phyloP scores from a whole-genome alignment of 2,113 vertebrate genomes.

The Tyto alba region DNA sequence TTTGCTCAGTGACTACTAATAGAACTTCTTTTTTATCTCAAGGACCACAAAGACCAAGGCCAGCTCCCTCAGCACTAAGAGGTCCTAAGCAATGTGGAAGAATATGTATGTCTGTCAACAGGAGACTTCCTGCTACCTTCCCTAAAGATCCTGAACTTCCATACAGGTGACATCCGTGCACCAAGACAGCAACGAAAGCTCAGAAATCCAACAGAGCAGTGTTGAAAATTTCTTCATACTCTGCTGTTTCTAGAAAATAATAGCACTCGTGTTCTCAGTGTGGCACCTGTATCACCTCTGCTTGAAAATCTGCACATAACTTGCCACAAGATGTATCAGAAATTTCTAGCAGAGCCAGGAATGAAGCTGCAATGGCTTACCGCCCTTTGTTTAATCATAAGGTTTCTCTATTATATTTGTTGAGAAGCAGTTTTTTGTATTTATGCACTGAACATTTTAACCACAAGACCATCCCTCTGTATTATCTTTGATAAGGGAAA shows the following conservation, averaged over 20 bases:
- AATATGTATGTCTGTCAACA: background rate
- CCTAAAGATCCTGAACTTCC: background rate
- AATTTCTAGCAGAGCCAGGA: background rate
- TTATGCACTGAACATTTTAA: constrained; percentile 14
- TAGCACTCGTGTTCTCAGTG: background rate
- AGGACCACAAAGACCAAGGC: background rate
- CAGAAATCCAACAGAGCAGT: background rate
- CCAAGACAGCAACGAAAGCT: background rate
- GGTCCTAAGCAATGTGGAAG: background rate
- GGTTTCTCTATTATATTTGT: background rate
- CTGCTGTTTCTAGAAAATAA: background rate
- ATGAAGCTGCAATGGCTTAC: background rate
- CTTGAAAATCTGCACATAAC: background rate
- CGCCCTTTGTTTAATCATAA: background rate
- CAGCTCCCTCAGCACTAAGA: background rate
- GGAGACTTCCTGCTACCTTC: background rate
- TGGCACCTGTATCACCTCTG: background rate
- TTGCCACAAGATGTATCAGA: background rate
- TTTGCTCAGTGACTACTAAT: background rate
- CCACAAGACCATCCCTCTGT: background rate
- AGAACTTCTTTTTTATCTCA: background rate
- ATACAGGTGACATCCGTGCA: background rate
- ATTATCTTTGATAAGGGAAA: constrained; percentile 43
- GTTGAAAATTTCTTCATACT: background rate
- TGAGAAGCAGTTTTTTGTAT: background rate